These are phyloP conservation scores for Dromas ardeola DNA, from an alignment of 2,113 vertebrate species.

Conservation along the genomic window DNA sequence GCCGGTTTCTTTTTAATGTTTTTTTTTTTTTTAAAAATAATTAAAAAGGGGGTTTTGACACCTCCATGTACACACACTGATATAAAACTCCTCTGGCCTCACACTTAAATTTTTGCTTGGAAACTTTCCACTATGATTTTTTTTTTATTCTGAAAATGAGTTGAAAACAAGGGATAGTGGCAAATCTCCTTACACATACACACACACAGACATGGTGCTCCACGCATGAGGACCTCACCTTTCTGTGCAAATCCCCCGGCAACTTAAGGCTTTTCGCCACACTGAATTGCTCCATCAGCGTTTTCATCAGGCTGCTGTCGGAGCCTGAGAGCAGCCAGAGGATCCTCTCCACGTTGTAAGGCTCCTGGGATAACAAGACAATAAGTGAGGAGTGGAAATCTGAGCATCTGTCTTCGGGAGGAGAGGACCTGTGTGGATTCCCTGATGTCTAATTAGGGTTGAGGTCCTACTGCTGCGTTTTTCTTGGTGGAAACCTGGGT, in stretches of 20 bases:
- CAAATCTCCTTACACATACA: background rate
- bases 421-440: background rate
- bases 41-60: fast-evolving
- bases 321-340: slow-evolving; percentile 86
- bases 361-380: slow-evolving; percentile 76
- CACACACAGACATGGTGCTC: fast-evolving
- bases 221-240: slow-evolving; percentile 49
- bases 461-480: background rate
- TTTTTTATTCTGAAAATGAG: background rate
- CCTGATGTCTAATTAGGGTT: background rate
- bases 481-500: background rate
- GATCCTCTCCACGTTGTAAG: slow-evolving; percentile 93
- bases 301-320: slow-evolving; percentile 72
- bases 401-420: fast-evolving
- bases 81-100: background rate
- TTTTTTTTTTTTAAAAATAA: background rate
- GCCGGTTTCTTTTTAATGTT: too few relatives aligned
- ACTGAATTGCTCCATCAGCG: slow-evolving; percentile 87
- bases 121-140: background rate
- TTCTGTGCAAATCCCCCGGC: slow-evolving; percentile 69
- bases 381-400: background rate
- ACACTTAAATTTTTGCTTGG: background rate
- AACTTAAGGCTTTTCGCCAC: slow-evolving; percentile 68
- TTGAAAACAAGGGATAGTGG: background rate
- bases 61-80: background rate